Evolutionary conservation across 2,888 invertebrate species (phyloP).

Genomic region (Sarcophaga subvicina): DNA sequence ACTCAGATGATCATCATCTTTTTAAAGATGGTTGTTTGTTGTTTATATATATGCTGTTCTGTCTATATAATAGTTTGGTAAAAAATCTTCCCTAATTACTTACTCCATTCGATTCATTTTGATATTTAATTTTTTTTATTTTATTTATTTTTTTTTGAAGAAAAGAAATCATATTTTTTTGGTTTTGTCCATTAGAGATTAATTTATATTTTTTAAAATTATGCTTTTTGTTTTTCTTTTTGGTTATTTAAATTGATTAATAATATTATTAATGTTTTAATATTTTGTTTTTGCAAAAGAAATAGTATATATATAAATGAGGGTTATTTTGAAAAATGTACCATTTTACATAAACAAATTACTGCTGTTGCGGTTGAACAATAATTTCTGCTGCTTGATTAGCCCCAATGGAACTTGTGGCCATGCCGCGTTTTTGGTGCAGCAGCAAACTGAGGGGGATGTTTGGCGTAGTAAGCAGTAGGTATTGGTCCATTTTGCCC

Average conservation of each 20-base stretch:
- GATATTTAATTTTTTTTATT: no score
- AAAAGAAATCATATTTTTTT: constrained; percentile 66
- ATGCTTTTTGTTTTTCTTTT: constrained; percentile 47
- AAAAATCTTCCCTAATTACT: no score
- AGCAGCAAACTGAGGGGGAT: constrained; percentile 76
- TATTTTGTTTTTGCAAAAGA: constrained; percentile 50
- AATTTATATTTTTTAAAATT: constrained; percentile 63
- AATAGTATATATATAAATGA: constrained; percentile 22
- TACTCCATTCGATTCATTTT: constrained; percentile 43
- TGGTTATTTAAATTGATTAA: constrained; percentile 56
- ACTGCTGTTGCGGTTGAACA: constrained; percentile 63
- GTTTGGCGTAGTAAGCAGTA: constrained; percentile 75
- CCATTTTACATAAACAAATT: no score
- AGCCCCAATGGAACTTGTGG: constrained; percentile 66
- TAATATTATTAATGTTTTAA: constrained; percentile 54
- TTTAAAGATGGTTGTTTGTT: constrained; percentile 44
- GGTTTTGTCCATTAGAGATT: constrained; percentile 62
- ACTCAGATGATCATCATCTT: constrained; percentile 58
- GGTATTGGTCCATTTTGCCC: constrained; percentile 78
- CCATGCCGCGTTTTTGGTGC: constrained; percentile 72
- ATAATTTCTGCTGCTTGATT: constrained; percentile 65
- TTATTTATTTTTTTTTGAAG: constrained; percentile 57
- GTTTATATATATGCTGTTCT: constrained; percentile 57
- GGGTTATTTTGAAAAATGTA: constrained; percentile 51
- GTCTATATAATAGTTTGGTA: neutral